Evolutionary conservation across 2,888 invertebrate species (phyloP).

Genomic region (Steromphala cineraria): DNA sequence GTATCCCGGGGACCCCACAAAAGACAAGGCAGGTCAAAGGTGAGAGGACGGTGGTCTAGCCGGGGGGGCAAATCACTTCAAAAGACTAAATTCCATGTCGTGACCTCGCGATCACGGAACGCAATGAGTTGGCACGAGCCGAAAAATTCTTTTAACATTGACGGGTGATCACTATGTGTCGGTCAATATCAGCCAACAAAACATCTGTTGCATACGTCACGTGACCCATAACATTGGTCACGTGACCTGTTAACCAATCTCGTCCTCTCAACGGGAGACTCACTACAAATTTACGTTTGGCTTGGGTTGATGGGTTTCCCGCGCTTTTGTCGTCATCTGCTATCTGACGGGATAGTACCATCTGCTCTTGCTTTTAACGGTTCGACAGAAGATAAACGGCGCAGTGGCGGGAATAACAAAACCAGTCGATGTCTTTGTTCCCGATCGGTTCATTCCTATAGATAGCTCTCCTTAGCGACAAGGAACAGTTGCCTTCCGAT

Average conservation of each 20-base stretch:
- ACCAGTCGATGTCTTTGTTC: neutral
- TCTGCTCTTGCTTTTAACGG: neutral
- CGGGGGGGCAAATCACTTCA: neutral
- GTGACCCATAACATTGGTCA: neutral
- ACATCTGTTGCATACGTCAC: slow-evolving; percentile 16
- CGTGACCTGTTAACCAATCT: neutral
- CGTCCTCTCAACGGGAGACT: neutral
- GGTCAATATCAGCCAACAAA: neutral
- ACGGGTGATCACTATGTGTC: neutral
- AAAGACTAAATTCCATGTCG: neutral
- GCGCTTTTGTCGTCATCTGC: slow-evolving; percentile 13
- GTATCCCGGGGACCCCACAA: neutral
- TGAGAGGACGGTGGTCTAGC: neutral
- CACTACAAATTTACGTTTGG: neutral
- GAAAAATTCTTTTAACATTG: neutral
- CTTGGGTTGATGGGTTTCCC: slow-evolving; percentile 1
- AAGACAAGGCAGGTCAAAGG: neutral
- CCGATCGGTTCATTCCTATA: neutral
- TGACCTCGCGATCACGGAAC: neutral
- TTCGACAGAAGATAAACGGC: slow-evolving; percentile 7
- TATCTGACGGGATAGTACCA: neutral
- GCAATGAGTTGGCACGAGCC: slow-evolving; percentile 16
- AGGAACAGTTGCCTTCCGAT: neutral
- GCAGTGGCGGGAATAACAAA: slow-evolving; percentile 1
- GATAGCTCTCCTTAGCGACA: neutral